Percentiles rank a stretch among this genome's conserved stretches.
These are phyloP conservation scores for Aphrocallistes beatrix DNA, from an alignment of 37 sponge, comb jelly and placozoan genomes.

Conservation along the genomic window DNA sequence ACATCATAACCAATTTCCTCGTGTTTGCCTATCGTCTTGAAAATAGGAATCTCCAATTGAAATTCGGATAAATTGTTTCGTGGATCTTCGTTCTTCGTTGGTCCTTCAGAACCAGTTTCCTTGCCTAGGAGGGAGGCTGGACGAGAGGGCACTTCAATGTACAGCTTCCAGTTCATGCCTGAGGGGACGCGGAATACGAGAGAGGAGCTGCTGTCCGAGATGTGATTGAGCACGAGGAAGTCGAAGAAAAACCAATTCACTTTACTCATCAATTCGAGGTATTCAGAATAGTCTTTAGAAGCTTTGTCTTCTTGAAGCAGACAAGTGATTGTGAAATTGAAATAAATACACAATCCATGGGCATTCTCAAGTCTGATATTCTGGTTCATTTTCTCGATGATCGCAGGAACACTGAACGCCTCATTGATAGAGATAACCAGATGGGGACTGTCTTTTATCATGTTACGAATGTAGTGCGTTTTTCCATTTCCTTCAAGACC, in stretches of 20 bases:
- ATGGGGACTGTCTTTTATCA: constrained; percentile 18
- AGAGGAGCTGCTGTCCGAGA: constrained; percentile 42
- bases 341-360: constrained; percentile 56
- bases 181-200: constrained; percentile 23
- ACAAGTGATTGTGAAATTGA: constrained; percentile 64
- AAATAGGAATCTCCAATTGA: constrained; percentile 22
- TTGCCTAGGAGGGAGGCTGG: too few relatives aligned
- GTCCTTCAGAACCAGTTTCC: too few relatives aligned
- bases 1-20: neutral
- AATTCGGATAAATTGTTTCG: neutral
- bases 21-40: constrained; percentile 24
- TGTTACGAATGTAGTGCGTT: constrained; percentile 68
- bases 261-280: constrained; percentile 48
- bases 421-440: constrained; percentile 62
- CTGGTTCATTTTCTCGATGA: constrained; percentile 48
- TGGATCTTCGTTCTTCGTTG: too few relatives aligned
- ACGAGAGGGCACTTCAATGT: constrained; percentile 34
- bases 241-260: constrained; percentile 86
- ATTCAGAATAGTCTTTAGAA: constrained; percentile 28
- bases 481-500: constrained; percentile 67
- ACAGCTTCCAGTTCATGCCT: constrained; percentile 23
- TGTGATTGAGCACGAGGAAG: constrained; percentile 61
- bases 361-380: neutral
- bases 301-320: constrained; percentile 26
- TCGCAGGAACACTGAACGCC: constrained; percentile 50